Base-by-base conservation (phyloP, 2,113 vertebrate genomes). In the Cairina moschata region DNA sequence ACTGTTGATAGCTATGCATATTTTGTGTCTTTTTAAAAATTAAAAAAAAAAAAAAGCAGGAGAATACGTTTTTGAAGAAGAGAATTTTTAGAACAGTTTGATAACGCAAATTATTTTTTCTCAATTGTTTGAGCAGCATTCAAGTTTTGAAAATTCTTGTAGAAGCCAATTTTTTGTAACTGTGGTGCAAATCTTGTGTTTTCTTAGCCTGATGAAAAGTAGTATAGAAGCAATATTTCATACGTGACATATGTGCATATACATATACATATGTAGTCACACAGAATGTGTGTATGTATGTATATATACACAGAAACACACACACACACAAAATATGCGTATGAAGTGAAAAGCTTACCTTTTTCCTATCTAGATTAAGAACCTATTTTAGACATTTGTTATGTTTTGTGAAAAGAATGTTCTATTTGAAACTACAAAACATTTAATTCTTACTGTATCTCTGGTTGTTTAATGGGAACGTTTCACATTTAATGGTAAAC, bases 181-280 rank as follows among this genome's bases (percentile, higher is more conserved):
- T 98, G 98, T 98, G 98, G 97, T 98, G 98, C 98, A 98, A 97
- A 98, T 98, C 98, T 98, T 98, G 98, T 98, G 97, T 98, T 98
- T 98, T 98, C 97, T 98, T 98, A 98, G 97, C 98, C 97, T 98
- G 98, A 98, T 94, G 95, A 98, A 95, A 98, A 98, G 98, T 99
- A 99, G 98, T 98, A 98, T 98, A 98, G 98, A 97, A 98, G 98
- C 98, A 98, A 98, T 98, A 98, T 98, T 98, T 98, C 98, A 98
- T 98, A 98, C 97, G 97, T 97, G 97, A 93, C 96, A 83, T 96
- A 90, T 89, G 96, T 97, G 96, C 98, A 97, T 96, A 95, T 97
- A 92, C 83, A 90, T 90, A 93, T 91, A 96, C 95, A 94, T 95
- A 95, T 40, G 93, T 74, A 55, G 77, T 85, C 79, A 88, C 91